Conservation (phyloP, 1,140 invertebrate species). For the Colletes gigas region DNA sequence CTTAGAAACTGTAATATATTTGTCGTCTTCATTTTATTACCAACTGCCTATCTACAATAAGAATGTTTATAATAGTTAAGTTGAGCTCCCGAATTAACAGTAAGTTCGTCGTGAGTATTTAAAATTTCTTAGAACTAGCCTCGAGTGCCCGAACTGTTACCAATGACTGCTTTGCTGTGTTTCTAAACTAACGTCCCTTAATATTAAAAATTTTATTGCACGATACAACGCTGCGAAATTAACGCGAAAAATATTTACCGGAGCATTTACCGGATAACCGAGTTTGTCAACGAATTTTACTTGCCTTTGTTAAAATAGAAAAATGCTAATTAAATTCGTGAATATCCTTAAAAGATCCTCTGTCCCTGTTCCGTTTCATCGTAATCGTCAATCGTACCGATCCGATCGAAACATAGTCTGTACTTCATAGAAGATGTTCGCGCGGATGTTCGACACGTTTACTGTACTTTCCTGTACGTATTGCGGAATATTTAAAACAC, state of each 20-base stretch:
- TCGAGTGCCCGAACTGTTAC: slow-evolving; percentile 55
- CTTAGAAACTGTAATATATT: slow-evolving; percentile 27
- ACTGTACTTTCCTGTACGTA: neutral
- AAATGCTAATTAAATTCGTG: no score
- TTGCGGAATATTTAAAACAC: neutral
- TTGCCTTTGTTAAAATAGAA: no score
- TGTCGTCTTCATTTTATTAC: slow-evolving; percentile 54
- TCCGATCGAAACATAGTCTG: neutral
- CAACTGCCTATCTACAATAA: slow-evolving; percentile 56
- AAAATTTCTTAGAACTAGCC: slow-evolving; percentile 44
- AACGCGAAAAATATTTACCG: no score
- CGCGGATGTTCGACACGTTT: neutral
- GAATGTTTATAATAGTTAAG: slow-evolving; percentile 62
- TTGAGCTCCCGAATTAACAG: slow-evolving; percentile 61
- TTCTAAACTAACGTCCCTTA: neutral
- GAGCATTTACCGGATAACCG: no score
- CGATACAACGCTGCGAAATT: neutral
- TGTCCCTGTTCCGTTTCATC: neutral
- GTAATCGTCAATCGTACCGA: neutral
- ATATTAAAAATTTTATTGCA: neutral
- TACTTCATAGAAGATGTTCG: neutral
- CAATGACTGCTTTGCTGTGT: neutral
- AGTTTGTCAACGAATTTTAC: no score
- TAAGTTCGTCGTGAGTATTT: slow-evolving; percentile 52
- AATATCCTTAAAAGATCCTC: no score